A percentile compares a stretch with the other conserved stretches of the same genome.
phyloP scores from a whole-genome alignment of 92 coral and sea anemone genomes.

The Micromussa lordhowensis region DNA sequence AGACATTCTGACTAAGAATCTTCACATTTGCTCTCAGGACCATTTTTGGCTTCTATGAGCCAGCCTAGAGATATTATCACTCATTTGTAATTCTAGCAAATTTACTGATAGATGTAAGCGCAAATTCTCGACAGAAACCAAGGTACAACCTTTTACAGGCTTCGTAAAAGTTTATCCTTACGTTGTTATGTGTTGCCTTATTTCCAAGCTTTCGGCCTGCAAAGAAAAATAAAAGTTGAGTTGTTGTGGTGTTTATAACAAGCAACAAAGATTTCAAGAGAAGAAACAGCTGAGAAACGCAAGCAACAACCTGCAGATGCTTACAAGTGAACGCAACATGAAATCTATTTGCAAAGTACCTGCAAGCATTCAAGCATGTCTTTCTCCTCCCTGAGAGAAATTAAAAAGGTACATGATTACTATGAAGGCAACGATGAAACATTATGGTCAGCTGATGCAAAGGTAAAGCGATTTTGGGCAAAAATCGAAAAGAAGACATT shows the following conservation, averaged over 20 bases:
- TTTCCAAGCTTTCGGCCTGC: too few species aligned
- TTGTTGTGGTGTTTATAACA: too few species aligned
- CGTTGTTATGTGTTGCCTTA: too few species aligned
- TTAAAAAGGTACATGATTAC: background rate
- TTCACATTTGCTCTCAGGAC: background rate
- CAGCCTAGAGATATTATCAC: too few species aligned
- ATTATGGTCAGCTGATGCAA: background rate
- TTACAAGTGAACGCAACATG: background rate
- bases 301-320: background rate
- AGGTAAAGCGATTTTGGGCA: background rate
- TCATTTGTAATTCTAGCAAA: too few species aligned
- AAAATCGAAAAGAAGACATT: background rate
- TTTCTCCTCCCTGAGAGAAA: background rate
- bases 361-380: background rate
- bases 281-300: background rate
- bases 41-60: background rate
- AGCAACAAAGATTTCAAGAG: background rate
- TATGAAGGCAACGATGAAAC: background rate
- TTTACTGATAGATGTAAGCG: background rate
- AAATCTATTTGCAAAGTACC: background rate
- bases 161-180: too few species aligned
- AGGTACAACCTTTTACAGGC: too few species aligned
- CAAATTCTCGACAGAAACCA: background rate
- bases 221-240: too few species aligned
- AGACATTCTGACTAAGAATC: background rate